phyloP scores from a whole-genome alignment of 2,113 vertebrate species.

The Tretioscincus oriximinensis region DNA sequence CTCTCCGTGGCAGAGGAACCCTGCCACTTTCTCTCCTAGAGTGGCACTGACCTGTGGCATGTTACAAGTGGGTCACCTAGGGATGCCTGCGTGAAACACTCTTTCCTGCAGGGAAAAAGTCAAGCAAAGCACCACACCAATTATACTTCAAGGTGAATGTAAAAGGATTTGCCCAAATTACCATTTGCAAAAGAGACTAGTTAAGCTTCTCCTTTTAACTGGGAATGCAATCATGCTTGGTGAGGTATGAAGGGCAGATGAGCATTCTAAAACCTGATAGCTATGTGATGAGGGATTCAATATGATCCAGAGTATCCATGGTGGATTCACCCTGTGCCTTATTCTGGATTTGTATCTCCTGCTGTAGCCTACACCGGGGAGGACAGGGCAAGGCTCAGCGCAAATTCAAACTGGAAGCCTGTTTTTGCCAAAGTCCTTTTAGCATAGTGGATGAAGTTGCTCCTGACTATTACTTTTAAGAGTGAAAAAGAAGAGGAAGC shows the following conservation, averaged over 20 bases:
- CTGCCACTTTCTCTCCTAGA: background rate
- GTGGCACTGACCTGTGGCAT: too few species aligned
- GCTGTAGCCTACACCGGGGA: too few species aligned
- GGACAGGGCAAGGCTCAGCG: too few species aligned
- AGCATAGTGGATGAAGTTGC: background rate
- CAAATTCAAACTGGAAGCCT: too few species aligned
- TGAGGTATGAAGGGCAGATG: background rate
- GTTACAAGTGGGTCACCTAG: background rate
- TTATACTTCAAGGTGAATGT: background rate
- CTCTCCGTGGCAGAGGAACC: background rate
- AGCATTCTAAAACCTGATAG: background rate
- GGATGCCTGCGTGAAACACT: background rate
- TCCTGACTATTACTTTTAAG: background rate
- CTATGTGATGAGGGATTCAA: background rate
- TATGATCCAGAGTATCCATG: background rate
- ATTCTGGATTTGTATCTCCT: too few species aligned
- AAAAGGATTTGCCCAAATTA: background rate
- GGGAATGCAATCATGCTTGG: background rate
- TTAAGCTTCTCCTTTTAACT: background rate
- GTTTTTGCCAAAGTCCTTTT: background rate
- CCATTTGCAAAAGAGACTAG: background rate
- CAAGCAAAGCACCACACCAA: background rate
- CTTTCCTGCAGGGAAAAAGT: background rate
- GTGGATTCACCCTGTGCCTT: too few species aligned
- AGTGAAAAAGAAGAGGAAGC: background rate